phyloP scores from a whole-genome alignment of 2,113 vertebrate species.

The Bubalus kerabau region DNA sequence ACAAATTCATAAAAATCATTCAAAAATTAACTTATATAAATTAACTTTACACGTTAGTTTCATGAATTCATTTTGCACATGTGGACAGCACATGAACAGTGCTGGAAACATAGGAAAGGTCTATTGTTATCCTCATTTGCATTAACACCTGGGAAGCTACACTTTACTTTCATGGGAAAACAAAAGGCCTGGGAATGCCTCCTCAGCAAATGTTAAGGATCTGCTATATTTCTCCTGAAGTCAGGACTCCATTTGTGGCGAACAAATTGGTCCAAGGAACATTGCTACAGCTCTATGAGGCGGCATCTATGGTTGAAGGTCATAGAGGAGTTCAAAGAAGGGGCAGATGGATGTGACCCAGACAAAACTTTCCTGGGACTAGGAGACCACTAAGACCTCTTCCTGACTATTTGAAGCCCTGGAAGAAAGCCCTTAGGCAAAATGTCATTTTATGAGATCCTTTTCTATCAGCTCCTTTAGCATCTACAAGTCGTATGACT shows the following conservation, averaged over 20 bases:
- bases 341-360: not conserved
- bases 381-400: not conserved
- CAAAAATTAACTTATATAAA: not conserved
- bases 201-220: not conserved
- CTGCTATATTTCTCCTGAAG: not conserved
- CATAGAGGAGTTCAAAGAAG: not conserved
- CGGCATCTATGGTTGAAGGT: not conserved
- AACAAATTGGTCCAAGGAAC: not conserved
- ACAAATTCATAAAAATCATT: not conserved
- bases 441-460: not conserved
- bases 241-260: not conserved
- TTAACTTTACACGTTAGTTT: not conserved
- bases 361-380: not conserved
- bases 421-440: not conserved
- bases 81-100: not conserved
- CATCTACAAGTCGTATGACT: not conserved
- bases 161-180: not conserved
- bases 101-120: not conserved
- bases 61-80: not conserved
- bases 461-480: slow-evolving; percentile 4
- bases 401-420: not conserved
- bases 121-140: not conserved
- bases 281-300: not conserved
- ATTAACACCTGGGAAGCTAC: not conserved
- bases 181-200: not conserved